A percentile compares a stretch with the other conserved stretches of the same genome.
Evolutionary conservation across 2,113 vertebrate genomes (phyloP).

Genomic region (Todiramphus chloris): DNA sequence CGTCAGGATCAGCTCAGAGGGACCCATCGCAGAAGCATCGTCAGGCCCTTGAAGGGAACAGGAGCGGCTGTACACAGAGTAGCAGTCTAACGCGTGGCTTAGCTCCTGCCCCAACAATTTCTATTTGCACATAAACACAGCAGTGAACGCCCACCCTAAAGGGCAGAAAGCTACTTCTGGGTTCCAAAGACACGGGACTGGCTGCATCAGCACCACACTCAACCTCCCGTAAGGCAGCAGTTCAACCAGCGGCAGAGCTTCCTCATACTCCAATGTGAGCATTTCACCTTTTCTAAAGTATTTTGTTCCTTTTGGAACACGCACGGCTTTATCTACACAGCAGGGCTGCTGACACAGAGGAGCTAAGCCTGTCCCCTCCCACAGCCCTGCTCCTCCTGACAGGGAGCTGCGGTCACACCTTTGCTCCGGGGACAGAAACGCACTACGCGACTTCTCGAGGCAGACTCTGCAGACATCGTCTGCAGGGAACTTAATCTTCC

Average conservation of each 20-base stretch:
- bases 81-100: background rate
- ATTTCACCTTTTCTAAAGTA: background rate
- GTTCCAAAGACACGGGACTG: background rate
- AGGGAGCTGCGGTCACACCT: background rate
- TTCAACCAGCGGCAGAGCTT: background rate
- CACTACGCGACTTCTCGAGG: background rate
- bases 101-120: background rate
- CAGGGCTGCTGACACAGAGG: background rate
- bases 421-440: background rate
- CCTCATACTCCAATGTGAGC: background rate
- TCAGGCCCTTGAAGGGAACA: conserved; percentile 40
- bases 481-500: background rate
- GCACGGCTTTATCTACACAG: background rate
- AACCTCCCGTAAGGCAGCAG: background rate
- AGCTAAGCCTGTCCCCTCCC: background rate
- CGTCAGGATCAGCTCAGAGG: conserved; percentile 90
- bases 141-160: background rate
- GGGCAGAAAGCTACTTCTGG: background rate
- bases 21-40: conserved; percentile 66
- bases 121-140: background rate
- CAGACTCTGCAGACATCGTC: background rate
- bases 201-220: background rate
- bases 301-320: background rate
- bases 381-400: background rate
- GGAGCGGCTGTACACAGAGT: background rate